Evolutionary conservation across 2,113 vertebrate genomes (phyloP), one percentile per base, ranked within the genome.

Genomic region (Myrmophylax atrothorax): DNA sequence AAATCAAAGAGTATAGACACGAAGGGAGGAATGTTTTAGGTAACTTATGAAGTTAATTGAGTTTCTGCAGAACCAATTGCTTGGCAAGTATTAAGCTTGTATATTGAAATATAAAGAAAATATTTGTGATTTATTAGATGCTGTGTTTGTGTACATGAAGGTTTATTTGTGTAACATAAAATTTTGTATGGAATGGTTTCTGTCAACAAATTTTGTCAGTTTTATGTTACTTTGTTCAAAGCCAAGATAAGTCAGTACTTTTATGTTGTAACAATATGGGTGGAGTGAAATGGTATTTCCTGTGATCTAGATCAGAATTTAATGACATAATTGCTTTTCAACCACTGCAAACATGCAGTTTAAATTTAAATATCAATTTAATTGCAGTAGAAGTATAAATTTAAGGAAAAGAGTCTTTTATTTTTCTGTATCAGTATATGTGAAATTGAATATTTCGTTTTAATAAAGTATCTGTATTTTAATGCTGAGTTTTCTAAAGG

Each of bases 261-360:
- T 42, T 55, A 75, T 83, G 90, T 86, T 90, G 81, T 50, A 93
- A 90, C 87, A 96, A 40, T 87, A 78, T 47, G 96, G 96, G 97
- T 96, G 97, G 96, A 95, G 96, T 94, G 90, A 94, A 97, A 86
- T 35, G 76, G 85, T 94, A 69, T 88, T 98, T 98, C 97, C 96
- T 96, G 46, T 94, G 49, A 95, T 95, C 83, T 77, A 56, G 76
- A 95, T 91, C 74, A 83, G 93, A 94, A 58, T 92, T 90, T 93
- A 83, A 79, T 98, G 97, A 98, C 95, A 87, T 98, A 97, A 98
- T 87, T 94, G 50, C 83, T 96, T 94, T 85, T 91, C 92, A 97
- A 82, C 68, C 97, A 87, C 96, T 98, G 96, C 62, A 90, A 87
- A 53, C 44, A 49, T 84, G 68, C n/a, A 91, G 25, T 67, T 52